A percentile compares a stretch with the other conserved stretches of the same genome.
Evolutionary conservation across 2,113 vertebrate genomes (phyloP).

Genomic region (Ptilorrhoa leucosticta): DNA sequence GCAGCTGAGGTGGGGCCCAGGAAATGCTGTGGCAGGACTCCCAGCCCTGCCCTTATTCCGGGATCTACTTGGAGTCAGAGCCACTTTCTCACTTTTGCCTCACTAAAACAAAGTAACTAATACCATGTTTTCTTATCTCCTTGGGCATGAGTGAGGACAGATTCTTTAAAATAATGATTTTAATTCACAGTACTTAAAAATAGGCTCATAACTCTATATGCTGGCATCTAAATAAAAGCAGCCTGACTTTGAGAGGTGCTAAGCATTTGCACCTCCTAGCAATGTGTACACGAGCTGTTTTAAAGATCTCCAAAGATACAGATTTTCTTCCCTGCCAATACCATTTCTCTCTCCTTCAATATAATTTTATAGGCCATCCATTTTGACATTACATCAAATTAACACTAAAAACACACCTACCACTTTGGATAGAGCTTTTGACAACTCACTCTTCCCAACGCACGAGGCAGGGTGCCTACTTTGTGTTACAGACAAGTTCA

Average conservation of each 20-base stretch:
- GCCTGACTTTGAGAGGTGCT: constrained; percentile 63
- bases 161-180: constrained; percentile 57
- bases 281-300: constrained; percentile 61
- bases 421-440: constrained; percentile 4
- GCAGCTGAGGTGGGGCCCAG: neutral
- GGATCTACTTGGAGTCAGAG: neutral
- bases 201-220: constrained; percentile 51
- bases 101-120: neutral
- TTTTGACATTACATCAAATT: constrained; percentile 56
- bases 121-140: neutral
- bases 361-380: constrained; percentile 43
- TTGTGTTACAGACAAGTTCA: neutral
- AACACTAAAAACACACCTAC: constrained; percentile 47
- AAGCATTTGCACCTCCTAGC: constrained; percentile 62
- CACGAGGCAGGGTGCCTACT: constrained; percentile 16
- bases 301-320: constrained; percentile 60
- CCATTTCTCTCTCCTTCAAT: constrained; percentile 34
- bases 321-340: constrained; percentile 47
- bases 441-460: neutral
- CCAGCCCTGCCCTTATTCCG: neutral
- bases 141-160: constrained; percentile 37
- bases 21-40: rapidly evolving
- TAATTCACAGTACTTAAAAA: constrained; percentile 58
- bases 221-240: constrained; percentile 66
- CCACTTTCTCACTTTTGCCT: neutral